Evolutionary conservation across 2,113 vertebrate species (phyloP).

Genomic region (Peromyscus polionotus): DNA sequence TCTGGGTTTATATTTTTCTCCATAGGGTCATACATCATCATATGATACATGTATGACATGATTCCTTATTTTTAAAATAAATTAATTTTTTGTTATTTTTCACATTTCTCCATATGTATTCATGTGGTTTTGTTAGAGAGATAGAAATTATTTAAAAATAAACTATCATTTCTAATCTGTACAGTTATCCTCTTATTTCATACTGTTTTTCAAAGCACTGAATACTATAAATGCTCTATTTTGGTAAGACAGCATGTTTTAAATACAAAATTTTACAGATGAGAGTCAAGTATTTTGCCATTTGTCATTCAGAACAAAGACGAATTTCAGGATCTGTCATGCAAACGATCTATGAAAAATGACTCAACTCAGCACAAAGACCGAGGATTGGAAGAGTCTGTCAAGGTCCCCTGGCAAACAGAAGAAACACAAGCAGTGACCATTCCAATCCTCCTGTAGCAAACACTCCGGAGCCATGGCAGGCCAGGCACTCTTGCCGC

Average conservation of each 20-base stretch:
- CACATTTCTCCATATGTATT: not conserved
- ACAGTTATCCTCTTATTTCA: not conserved
- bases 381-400: not conserved
- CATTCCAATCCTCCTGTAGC: not conserved
- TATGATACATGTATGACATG: not conserved
- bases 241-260: not conserved
- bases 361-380: not conserved
- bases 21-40: not conserved
- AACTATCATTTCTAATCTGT: not conserved
- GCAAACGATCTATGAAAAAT: not conserved
- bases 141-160: conserved; percentile 22
- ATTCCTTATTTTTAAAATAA: conserved; percentile 4
- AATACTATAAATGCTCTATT: not conserved
- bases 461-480: not conserved
- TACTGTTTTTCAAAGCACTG: not conserved
- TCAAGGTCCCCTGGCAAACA: not conserved
- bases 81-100: not conserved
- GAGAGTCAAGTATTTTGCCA: not conserved
- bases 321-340: not conserved
- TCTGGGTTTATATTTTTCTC: conserved; percentile 2
- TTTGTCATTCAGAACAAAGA: conserved; percentile 59
- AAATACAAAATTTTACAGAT: conserved; percentile 16
- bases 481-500: conserved; percentile 23
- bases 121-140: not conserved
- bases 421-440: not conserved